Conservation (phyloP, 37 sponge, comb jelly and placozoan species). For the Hexactinellida sp. region DNA sequence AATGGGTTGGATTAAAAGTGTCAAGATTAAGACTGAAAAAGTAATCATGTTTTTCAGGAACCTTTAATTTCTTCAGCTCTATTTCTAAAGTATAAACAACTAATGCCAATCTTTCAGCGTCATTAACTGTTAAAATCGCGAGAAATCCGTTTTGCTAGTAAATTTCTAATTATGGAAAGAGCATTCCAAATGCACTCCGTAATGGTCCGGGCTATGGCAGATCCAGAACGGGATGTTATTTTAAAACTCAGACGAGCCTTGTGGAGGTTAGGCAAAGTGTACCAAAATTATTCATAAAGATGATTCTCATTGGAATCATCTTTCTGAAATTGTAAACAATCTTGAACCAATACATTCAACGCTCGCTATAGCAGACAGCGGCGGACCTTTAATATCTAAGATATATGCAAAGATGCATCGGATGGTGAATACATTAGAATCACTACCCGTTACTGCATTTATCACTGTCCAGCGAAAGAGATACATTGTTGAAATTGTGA, state of each 20-base stretch:
- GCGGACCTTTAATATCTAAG: neutral
- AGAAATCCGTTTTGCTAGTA: neutral
- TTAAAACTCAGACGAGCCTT: neutral
- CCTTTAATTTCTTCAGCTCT: neutral
- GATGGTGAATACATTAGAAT: neutral
- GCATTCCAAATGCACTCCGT: neutral
- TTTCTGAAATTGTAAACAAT: neutral
- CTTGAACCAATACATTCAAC: neutral
- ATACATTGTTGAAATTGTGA: neutral
- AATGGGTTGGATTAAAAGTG: neutral
- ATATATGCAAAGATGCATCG: neutral
- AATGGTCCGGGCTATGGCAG: neutral
- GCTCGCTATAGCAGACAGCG: neutral
- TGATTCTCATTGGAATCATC: neutral
- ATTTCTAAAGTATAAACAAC: neutral
- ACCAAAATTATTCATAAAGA: neutral
- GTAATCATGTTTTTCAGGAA: neutral
- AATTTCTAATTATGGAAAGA: neutral
- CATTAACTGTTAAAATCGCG: neutral
- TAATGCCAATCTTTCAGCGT: neutral
- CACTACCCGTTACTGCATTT: neutral
- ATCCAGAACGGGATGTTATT: neutral
- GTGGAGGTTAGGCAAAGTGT: neutral
- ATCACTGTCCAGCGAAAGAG: neutral
- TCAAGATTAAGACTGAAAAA: neutral